Base-by-base conservation (phyloP, 2,888 invertebrate genomes). In the Taenaris catops region DNA sequence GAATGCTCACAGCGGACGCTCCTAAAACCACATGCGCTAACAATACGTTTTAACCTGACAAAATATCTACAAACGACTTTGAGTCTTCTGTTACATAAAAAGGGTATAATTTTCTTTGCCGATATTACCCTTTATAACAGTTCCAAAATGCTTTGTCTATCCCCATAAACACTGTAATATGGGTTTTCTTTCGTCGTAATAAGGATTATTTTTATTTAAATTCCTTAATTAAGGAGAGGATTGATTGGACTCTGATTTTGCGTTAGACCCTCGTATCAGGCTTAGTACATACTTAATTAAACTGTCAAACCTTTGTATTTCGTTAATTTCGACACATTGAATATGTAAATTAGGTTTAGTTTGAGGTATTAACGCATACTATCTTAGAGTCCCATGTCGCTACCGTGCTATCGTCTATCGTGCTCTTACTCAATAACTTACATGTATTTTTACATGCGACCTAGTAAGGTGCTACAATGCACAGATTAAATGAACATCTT, bases 241-340 rank as follows among this genome's bases (percentile, higher is more conserved):
- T 56, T 59, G 56, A 59, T 61, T 55, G 53, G 51, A 51, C 52
- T 52, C 51, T 55, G 58, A 63, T 59, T 58, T 58, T 52, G 48
- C 49, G 51, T 55, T 51, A 54, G 54, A 59, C 55, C 58, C 58
- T 59, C 51, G 54, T 53, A 55, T 55, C 51, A 48, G 46, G 49
- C 51, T 59, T 48, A 58, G 61, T 58, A 59, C 54, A 60, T 58
- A 55, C 56, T 64, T 65, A 64, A 65, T 62, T 65, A 64, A 64
- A 62, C 62, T 64, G 63, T 61, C 63, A 63, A 61, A 61, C 49
- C 55, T 59, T 45, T 47, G 49, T 45, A 35, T 45, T 43, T 40
- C 29, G 49, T 43, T 38, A 50, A 48, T 51, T 49, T 50, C 41
- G 48, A 47, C 51, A 46, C 40, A 34, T 40, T 45, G 46, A 42